phyloP scores from a whole-genome alignment of 2,113 vertebrate species.

The Columba livia region DNA sequence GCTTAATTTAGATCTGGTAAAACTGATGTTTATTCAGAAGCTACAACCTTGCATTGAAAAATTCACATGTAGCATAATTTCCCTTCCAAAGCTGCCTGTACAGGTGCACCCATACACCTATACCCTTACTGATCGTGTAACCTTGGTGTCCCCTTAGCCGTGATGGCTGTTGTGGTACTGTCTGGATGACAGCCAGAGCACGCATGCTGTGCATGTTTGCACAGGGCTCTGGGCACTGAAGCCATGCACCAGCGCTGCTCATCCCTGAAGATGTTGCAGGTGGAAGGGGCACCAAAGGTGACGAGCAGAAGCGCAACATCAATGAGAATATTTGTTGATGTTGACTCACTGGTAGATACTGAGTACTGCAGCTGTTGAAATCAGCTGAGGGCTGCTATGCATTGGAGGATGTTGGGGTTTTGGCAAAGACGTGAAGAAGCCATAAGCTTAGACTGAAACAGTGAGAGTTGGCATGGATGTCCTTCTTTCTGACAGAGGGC shows the following conservation, averaged over 20 bases:
- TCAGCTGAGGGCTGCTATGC: accelerated
- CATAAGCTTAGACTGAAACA: background rate
- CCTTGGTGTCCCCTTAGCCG: background rate
- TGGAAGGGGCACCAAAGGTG: background rate
- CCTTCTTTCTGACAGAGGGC: background rate
- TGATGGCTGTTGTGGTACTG: too few species aligned
- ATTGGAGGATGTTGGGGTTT: background rate
- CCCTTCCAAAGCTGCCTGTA: background rate
- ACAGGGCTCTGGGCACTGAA: background rate
- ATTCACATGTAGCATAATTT: background rate
- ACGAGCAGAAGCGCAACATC: background rate
- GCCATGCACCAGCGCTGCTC: accelerated
- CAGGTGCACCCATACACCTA: background rate
- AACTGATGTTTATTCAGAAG: background rate
- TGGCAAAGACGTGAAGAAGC: background rate
- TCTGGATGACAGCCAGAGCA: background rate
- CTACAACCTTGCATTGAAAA: background rate
- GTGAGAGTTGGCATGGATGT: background rate
- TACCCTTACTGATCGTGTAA: background rate
- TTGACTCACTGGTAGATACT: background rate
- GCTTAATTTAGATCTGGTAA: background rate
- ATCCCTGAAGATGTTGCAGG: background rate
- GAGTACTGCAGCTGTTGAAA: background rate
- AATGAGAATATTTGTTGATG: background rate
- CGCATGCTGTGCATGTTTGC: accelerated